Percentiles rank a stretch among this genome's conserved stretches.
These are phyloP conservation scores for Austrolebias charrua DNA, from an alignment of 2,797 vertebrate genomes.

Conservation along the genomic window DNA sequence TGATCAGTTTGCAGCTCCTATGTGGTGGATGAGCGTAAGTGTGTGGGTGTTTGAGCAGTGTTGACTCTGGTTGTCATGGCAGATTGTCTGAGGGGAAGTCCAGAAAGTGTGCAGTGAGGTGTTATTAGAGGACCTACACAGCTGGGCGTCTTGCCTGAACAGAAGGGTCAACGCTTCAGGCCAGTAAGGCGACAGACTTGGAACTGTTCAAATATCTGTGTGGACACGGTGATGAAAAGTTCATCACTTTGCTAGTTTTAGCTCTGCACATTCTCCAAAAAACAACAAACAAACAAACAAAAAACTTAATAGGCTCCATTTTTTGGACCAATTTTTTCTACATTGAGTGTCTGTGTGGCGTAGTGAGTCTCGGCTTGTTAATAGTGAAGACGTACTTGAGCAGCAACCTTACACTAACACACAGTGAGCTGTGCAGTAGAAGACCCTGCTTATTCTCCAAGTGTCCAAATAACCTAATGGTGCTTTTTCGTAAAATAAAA, in stretches of 20 bases:
- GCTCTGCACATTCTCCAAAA: constrained; percentile 21
- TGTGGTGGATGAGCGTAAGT: constrained; percentile 47
- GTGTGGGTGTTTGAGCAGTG: constrained; percentile 70
- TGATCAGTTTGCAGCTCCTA: constrained; percentile 42
- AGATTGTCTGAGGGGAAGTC: constrained; percentile 64
- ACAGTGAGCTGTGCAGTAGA: no score
- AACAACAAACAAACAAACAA: not conserved
- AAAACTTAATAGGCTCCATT: no score
- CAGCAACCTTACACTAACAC: no score
- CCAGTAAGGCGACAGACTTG: constrained; percentile 54
- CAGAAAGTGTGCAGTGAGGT: constrained; percentile 54
- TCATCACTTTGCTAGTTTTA: constrained; percentile 26
- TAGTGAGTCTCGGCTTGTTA: no score
- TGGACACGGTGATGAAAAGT: constrained; percentile 52
- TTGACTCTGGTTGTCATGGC: constrained; percentile 70
- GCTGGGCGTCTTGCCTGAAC: constrained; percentile 66
- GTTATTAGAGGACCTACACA: constrained; percentile 65
- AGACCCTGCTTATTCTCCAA: no score
- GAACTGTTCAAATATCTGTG: constrained; percentile 60
- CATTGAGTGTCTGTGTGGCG: no score
- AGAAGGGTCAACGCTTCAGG: constrained; percentile 48
- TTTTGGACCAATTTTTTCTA: no score
- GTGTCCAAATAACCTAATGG: no score
- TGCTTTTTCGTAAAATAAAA: constrained; percentile 14
- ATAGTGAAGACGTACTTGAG: no score